Evolutionary conservation across 1,140 invertebrate species (phyloP).

Genomic region (Bombus consobrinus): DNA sequence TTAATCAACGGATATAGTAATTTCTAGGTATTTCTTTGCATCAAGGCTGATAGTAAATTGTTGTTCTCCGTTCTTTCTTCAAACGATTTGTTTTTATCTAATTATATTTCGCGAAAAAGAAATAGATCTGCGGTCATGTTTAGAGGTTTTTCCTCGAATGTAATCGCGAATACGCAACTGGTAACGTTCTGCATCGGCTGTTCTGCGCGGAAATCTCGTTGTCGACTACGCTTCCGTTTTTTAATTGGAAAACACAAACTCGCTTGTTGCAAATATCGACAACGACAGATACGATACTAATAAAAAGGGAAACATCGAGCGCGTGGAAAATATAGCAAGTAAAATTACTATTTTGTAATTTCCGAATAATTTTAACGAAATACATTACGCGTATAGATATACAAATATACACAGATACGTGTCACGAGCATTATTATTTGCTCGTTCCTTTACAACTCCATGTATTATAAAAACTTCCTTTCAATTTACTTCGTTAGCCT

Average conservation of each 20-base stretch:
- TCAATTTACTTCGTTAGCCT: constrained; percentile 5
- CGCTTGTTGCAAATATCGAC: constrained; percentile 1
- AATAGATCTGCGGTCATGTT: not conserved
- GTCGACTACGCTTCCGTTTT: constrained; percentile 45
- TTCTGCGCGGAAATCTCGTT: constrained; percentile 35
- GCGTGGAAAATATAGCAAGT: not conserved
- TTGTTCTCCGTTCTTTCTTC: not conserved
- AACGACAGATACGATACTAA: too few species aligned
- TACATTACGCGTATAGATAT: too few species aligned
- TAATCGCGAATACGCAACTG: constrained; percentile 18
- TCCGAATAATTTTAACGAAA: not conserved
- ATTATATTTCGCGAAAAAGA: not conserved
- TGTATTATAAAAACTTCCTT: not conserved
- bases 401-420: not conserved
- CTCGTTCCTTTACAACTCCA: not conserved
- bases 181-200: constrained; percentile 47
- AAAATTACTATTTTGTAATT: not conserved
- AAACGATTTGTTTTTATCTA: not conserved
- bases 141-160: not conserved
- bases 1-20: not conserved
- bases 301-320: not conserved
- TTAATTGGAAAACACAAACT: not conserved
- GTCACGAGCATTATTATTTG: too few species aligned
- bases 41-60: not conserved
- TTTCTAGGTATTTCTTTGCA: too few species aligned